Evolutionary conservation across 2,888 invertebrate genomes (phyloP), one percentile per base, ranked within the genome.

Genomic region (Pherbina coryleti): DNA sequence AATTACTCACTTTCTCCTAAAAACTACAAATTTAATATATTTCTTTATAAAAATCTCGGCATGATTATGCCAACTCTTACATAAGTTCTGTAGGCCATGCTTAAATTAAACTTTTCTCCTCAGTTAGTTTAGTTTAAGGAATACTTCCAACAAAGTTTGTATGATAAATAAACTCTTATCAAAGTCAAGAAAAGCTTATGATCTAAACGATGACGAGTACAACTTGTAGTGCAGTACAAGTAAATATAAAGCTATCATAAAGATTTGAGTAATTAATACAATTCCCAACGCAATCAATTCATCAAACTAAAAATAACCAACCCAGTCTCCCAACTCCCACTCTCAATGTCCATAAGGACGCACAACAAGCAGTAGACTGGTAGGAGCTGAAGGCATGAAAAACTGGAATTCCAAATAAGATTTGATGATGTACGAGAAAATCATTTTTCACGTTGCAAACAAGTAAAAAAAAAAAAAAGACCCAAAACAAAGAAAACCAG

Each of bases 281-380:
- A 82, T 80, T 82, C 81, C 82, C 82, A 82, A 70, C 80, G 76
- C 82, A 82, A 82, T 82, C 81, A 82, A 81, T 81, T 80, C 80
- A 76, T 81, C 79, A 74, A 64, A 62, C 28, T 5, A 31, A 19
- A 25, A 57, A 49, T 1, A 34, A 44, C 11, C 28, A 19, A 19
- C 19, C 1, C 7, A 8, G 8, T 1, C 55, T 19, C 19, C 22
- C 28, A 19, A 62, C 62, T 28, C 14, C 0, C 1, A 31, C 28
- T 19, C 19, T 55, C 17, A 44, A 44, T 1, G 44, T 44, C 28
- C 14, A 22, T 28, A 28, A 28, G 66, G n/a, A 8, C 34, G 34
- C 37, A 28, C n/a, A n/a, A 19, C 17, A 66, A 66, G 66, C 28
- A 5, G 14, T 7, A 28, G 7, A 4, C 66, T 19, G 37, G 3